Base-by-base conservation (phyloP, 1,140 invertebrate species). In the Nymphalis io region DNA sequence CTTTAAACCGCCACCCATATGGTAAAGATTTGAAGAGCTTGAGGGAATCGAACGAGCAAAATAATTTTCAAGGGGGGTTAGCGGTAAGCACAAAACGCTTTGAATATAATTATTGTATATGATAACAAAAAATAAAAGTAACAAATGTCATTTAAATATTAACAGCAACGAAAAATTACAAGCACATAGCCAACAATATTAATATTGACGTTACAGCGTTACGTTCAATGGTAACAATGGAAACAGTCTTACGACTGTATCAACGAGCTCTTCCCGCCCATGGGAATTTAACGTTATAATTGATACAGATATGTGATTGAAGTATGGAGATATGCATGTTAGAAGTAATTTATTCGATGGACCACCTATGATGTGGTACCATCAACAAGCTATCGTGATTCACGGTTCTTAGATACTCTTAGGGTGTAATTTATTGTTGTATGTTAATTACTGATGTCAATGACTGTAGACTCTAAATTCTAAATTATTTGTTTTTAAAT, bases 291-390 rank as follows among this genome's bases (percentile, higher is more conserved):
- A 68, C 57, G 48, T 60, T 60, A 68, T 60, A 39, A 68, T 68
- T 60, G 60, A 15, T 63, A 38, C 27, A 51, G 46, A 51, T 51
- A 51, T 51, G 46, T 42, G 60, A 27, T 27, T 63, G 46, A 72
- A 72, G 73, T 75, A 79, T 84, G 77, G 46, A 73, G 72, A 73
- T 75, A 79, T 84, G 77, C 79, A 83, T 81, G 84, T 82, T 76
- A 80, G 79, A 78, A 74, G 75, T 76, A 74, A 79, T 82, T 84
- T 77, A 74, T 59, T 60, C 21, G 42, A 33, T 60, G 42, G 44
- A 51, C 57, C 57, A 68, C 65, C 65, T 58, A 20, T 60, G 27
- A 63, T 63, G 44, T 38, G 21, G 51, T 27, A 55, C 51, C 27
- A 55, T 55, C 23, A 55, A 55, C 51, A 23, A 23, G 51, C 3